Base-by-base conservation (phyloP, 2,888 invertebrate genomes). In the Allygus modestus region DNA sequence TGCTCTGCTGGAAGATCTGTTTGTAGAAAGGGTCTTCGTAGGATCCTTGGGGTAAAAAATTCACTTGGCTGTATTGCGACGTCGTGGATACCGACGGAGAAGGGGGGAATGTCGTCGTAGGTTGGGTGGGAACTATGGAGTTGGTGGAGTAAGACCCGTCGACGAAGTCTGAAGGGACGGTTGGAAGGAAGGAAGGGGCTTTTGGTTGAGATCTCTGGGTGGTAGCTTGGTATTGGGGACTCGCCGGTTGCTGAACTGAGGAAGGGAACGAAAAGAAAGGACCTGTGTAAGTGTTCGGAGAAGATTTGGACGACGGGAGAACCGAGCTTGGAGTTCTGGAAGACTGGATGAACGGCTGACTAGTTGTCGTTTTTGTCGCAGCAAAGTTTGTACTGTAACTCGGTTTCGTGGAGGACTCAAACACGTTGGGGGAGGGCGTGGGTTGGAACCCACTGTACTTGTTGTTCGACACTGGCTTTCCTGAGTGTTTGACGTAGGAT, bases 311-410 rank as follows among this genome's bases (percentile, higher is more conserved):
- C 1, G 85, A 79, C 31, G 84, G 82, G 26, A n/a, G 17, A 26
- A 43, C 28, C 31, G 65, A 65, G 26, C 37, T 43, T 5, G 86
- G 81, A 2, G 89, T 89, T 4, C 89, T 89, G 1, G 87, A 87
- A 87, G 87, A 46, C 88, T 87, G 84, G 88, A 88, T 0, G 89
- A 89, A 58, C 11, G 79, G 79, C 7, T 51, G 4, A 33, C 58
- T 79, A 1, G 79, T 79, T 41, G 75, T 75, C 23, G 88, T 88
- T 0, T 87, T 87, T 46, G 89, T 87, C 31, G 84, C 89, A 90
- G 89, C 11, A 87, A 87, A 65, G 90, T 90, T 85, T 89, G 82
- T 0, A 90, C 90, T 15, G 90, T 84, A 43, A 54, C 1, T 43
- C 20, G 51, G 33, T 31, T 81, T 75, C 37, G 84, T 46, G 23